Base-by-base conservation (phyloP, 2,888 invertebrate genomes). In the Zygaena filipendulae region DNA sequence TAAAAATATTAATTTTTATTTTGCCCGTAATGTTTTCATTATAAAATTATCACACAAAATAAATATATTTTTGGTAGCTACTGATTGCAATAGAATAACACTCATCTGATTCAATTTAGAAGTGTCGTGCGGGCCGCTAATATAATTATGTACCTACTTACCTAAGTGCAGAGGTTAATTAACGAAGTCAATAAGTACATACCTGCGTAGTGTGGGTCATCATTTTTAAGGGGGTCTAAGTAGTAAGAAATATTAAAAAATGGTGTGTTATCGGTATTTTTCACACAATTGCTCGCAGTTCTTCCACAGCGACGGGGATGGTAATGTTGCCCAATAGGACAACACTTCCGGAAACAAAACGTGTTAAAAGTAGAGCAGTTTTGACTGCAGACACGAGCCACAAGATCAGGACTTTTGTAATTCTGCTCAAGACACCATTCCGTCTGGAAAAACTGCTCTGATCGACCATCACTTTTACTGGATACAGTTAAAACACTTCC, bases 341-440 rank as follows among this genome's bases (percentile, higher is more conserved):
- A 84, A 40, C 84, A 84, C 46, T 84, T 84, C 30, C 66, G 70
- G 3, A 83, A 37, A 39, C 82, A 81, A 36, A 47, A 64, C 3
- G 72, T 72, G 13, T 54, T 63, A 36, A 57, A 72, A 3, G 38
- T 40, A 1, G 46, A 36, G 38, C 68, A 74, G 32, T 69, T 52
- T 7, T 38, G 39, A 3, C 68, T 52, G 39, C 80, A 81, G 7
- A 63, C 62, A 18, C 71, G 59, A 14, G 64, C 74, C 3, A 80
- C 45, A 20, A 70, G 33, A 11, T 40, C 44, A 1, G 38, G 28
- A 3, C 41, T 42, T 4, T 38, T 29, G 20, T 44, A 52, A 19
- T 62, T 56, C n/a, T 54, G 49, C 25, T 81, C 81, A 21, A 75
- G 36, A 33, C 81, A 81, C 70, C 77, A 81, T 30, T 69, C 64